Evolutionary conservation across 2,113 vertebrate species (phyloP), one percentile per base, ranked within the genome.

Genomic region (Coturnix japonica): DNA sequence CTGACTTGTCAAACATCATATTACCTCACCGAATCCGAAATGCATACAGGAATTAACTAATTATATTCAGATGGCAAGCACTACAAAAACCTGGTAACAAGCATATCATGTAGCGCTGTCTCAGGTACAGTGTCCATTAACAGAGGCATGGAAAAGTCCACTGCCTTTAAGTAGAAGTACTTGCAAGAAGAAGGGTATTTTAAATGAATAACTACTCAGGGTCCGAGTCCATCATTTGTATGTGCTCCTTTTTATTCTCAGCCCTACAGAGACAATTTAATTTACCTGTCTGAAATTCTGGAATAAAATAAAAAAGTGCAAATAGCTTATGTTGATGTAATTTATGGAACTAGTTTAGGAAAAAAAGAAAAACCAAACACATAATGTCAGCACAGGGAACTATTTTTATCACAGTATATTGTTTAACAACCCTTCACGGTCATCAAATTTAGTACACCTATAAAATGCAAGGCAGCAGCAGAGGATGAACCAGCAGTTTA

Each of bases 381-480:
- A 28, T 84, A 97, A 97, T 96, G 94, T 95, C 95, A 97, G 97
- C 93, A 97, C 92, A 96, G 95, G 96, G 94, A 97, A 89, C 96
- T 97, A 97, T 97, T 98, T 98, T 97, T 97, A 96, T 96, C 96
- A 92, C 92, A 85, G 81, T 89, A 89, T 95, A 95, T 95, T 97
- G 96, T 97, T 98, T 97, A 97, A 97, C 87, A 92, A 54, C 88
- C 93, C 96, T 97, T 97, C 95, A 97, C 56, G 64, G 91, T 94
- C 93, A 97, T 97, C 93, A 96, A 93, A 98, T 97, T 96, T 96
- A 98, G 73, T 94, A 75, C 66, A 93, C 85, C 96, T 95, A 96
- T 98, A 98, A 98, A 98, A 97, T 60, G 76, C 71, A 95, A 96
- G 91, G 80, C 85, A 95, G 94, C 83, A 93, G 89, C 91, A 92